These are phyloP conservation scores for Cynaeus angustus DNA, from an alignment of 2,888 invertebrate genomes.

Conservation along the genomic window DNA sequence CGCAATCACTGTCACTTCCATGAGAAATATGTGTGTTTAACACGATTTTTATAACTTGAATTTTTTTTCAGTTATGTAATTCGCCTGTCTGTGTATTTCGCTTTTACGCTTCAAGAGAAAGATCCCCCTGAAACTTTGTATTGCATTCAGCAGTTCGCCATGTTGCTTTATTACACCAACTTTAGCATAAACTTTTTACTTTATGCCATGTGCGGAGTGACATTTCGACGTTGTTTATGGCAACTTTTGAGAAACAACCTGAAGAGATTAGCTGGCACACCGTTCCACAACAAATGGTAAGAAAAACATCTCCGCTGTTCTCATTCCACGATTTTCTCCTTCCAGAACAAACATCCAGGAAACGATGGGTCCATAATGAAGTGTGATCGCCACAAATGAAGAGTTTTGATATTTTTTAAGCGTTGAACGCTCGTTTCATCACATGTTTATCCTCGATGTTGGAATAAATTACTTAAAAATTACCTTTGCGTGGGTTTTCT, in stretches of 20 bases:
- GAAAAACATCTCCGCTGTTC: not conserved
- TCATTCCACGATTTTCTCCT: not conserved
- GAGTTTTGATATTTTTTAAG: conserved; percentile 13
- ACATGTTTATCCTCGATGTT: conserved; percentile 26
- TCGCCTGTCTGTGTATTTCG: conserved; percentile 73
- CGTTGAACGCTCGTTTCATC: conserved; percentile 6
- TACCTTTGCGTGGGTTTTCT: not conserved
- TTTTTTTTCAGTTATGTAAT: conserved; percentile 72
- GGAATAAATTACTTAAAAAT: conserved; percentile 33
- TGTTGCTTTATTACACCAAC: conserved; percentile 79
- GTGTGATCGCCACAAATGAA: not conserved
- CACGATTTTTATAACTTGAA: not conserved
- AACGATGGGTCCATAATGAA: conserved; percentile 12
- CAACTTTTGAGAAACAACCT: conserved; percentile 72
- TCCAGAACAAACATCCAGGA: conserved; percentile 15
- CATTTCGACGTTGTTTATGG: conserved; percentile 75
- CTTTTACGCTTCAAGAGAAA: conserved; percentile 71
- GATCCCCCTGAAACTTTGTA: conserved; percentile 70
- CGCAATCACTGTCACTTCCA: conserved; percentile 15
- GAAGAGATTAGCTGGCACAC: conserved; percentile 67
- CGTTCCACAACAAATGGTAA: conserved; percentile 49
- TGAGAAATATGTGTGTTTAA: conserved; percentile 12
- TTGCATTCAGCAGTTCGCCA: conserved; percentile 76
- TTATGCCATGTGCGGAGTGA: conserved; percentile 78
- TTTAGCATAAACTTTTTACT: conserved; percentile 79